Evolutionary conservation across 2,113 vertebrate species (phyloP), one percentile per base, ranked within the genome.

Genomic region (Galbula dea): DNA sequence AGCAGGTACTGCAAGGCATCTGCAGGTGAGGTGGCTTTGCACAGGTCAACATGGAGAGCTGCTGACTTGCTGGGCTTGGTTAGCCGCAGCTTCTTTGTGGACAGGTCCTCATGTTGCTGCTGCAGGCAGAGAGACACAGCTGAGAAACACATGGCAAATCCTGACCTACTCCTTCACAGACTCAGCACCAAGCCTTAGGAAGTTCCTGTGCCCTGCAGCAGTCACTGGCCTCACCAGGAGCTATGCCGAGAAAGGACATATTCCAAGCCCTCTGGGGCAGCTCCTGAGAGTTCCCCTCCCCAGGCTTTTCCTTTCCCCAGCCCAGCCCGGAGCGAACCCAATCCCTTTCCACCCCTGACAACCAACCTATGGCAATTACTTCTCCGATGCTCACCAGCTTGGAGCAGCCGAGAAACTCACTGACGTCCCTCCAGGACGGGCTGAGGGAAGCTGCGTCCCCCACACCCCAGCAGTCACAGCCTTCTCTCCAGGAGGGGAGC

Each of bases 31-130:
- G 98, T 97, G 61, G 99, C 99, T 93, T 99, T 99, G 68, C 99
- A 99, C 21, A 99, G 98, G 95, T 99, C 99, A 0, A 99, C 96
- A 17, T 99, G 99, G 13, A 99, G 98, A 0, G 99, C 98, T 0
- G 99, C 99, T 3, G 99, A 99, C 41, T 99, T 99, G 79, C 99
- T 99, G 83, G 99, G 99, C 91, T 99, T 99, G 79, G 99, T 99
- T 76, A 99, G 94, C 7, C 99, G 98, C 36, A 99, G 97, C 91
- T 99, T 99, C 92, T 99, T 99, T 0, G 98, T 93, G 0, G 98
- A 97, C 65, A 98, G 57, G 74, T 99, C 99, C 68, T 99, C 99
- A 5, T 98, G 98, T 16, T 98, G 98, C 77, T 99, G 98, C 98
- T 98, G 97, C 4, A 68, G 73, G 61, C 58, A 71, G 11, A 67